These are phyloP conservation scores for Cyclina sinensis DNA, from an alignment of 1,140 invertebrate genomes.

Conservation along the genomic window DNA sequence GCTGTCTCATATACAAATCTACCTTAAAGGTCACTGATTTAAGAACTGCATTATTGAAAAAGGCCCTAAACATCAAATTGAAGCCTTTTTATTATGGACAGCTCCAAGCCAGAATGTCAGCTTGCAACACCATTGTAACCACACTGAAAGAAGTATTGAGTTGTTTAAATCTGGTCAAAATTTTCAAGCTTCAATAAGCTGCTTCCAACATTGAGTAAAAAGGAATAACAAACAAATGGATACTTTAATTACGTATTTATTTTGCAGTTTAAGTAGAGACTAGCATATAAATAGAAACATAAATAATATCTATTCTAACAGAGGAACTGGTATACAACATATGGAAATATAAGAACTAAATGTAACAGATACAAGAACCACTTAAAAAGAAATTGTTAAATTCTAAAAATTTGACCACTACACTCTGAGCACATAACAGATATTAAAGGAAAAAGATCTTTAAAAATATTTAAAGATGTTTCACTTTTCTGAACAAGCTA, in stretches of 20 bases:
- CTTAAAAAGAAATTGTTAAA: not conserved
- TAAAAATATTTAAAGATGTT: not conserved
- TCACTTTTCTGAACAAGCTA: not conserved
- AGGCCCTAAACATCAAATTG: too few species aligned
- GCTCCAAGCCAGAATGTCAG: too few species aligned
- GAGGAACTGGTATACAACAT: not conserved
- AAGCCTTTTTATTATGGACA: too few species aligned
- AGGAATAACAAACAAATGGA: too few species aligned
- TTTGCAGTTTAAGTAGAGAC: conserved; percentile 29
- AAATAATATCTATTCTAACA: conserved; percentile 46
- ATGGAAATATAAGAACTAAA: conserved; percentile 1
- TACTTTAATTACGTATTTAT: conserved; percentile 20
- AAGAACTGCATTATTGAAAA: too few species aligned
- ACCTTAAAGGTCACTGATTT: too few species aligned
- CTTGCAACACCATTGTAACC: too few species aligned
- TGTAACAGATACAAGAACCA: not conserved
- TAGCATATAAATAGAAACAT: conserved; percentile 47
- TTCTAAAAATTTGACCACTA: not conserved
- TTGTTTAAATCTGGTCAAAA: too few species aligned
- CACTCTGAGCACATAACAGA: not conserved
- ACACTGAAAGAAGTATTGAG: too few species aligned
- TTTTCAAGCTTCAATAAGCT: too few species aligned
- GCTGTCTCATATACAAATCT: too few species aligned
- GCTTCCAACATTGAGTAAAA: too few species aligned
- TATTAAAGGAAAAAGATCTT: not conserved